Percentiles rank a stretch among this genome's conserved stretches.
phyloP scores from a whole-genome alignment of 2,113 vertebrate species.

The Sinocyclocheilus maitianheensis region DNA sequence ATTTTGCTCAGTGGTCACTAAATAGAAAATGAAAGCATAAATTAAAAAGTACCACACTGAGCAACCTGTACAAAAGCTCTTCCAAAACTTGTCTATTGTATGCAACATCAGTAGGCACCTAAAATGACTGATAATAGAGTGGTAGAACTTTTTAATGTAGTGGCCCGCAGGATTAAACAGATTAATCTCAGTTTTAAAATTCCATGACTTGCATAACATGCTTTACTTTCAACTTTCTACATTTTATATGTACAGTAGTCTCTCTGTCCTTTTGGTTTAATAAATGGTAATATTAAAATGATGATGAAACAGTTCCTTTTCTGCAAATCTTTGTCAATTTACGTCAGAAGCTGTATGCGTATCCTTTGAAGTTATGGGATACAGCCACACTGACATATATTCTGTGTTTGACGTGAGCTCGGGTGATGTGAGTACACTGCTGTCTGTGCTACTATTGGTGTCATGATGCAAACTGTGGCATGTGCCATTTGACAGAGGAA shows the following conservation, averaged over 20 bases:
- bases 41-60: background rate
- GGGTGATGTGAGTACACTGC: background rate
- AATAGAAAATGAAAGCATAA: background rate
- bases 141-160: background rate
- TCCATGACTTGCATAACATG: background rate
- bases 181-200: background rate
- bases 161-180: background rate
- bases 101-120: background rate
- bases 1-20: background rate
- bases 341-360: background rate
- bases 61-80: background rate
- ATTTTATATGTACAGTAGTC: background rate
- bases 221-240: background rate
- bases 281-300: background rate
- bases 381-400: background rate
- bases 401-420: background rate
- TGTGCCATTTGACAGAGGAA: conserved; percentile 38
- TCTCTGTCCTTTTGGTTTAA: background rate
- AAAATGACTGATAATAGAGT: background rate
- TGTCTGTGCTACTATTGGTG: background rate
- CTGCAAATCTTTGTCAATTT: background rate
- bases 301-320: background rate
- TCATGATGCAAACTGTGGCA: conserved; percentile 16
- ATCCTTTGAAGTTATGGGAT: background rate
- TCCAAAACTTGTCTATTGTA: background rate